phyloP scores from a whole-genome alignment of 64 coral and sea anemone species.

The Platygyra sinensis region DNA sequence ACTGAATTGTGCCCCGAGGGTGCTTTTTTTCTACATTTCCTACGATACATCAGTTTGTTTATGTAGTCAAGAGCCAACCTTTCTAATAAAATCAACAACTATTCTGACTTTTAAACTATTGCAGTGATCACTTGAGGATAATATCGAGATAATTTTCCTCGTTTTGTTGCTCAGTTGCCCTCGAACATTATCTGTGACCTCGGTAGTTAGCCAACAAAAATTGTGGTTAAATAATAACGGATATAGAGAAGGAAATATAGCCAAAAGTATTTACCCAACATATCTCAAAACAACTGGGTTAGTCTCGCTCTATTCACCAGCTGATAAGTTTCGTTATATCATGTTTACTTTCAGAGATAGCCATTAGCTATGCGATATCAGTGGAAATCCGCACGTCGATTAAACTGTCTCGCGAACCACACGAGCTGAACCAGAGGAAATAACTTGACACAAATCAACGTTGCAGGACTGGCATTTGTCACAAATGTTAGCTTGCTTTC shows the following conservation, averaged over 20 bases:
- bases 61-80: neutral
- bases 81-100: constrained; percentile 21
- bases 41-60: neutral
- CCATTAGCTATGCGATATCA: neutral
- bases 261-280: neutral
- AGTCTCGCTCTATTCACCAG: neutral
- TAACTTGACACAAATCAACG: neutral
- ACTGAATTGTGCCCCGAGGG: neutral
- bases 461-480: constrained; percentile 7
- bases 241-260: too few relatives aligned
- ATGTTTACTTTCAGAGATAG: neutral
- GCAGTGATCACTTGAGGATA: neutral
- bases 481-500: constrained; percentile 2
- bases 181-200: constrained; percentile 10
- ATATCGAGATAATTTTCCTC: neutral
- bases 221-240: neutral
- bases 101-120: neutral
- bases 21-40: constrained; percentile 1
- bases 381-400: neutral
- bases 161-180: neutral
- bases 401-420: neutral
- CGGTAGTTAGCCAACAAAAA: neutral
- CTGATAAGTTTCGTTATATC: neutral
- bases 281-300: neutral
- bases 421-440: neutral